Percentiles rank a stretch among this genome's conserved stretches.
Conservation (phyloP, 2,113 vertebrate genomes). For the Pimephales promelas region DNA sequence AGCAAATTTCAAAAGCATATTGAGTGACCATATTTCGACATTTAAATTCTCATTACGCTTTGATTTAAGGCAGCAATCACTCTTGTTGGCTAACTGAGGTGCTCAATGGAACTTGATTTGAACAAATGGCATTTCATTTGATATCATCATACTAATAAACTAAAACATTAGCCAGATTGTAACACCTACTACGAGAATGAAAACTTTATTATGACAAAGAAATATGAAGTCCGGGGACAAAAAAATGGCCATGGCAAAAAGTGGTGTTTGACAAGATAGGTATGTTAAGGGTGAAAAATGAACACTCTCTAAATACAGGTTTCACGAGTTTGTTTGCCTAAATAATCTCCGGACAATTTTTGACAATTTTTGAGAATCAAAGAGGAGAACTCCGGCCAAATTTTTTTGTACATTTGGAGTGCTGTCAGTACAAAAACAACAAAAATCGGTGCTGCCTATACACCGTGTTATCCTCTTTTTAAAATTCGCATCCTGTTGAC, state of each 20-base stretch:
- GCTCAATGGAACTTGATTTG: background rate
- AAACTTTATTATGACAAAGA: background rate
- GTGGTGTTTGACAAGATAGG: background rate
- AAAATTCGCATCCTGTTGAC: too few species aligned
- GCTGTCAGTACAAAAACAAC: too few species aligned
- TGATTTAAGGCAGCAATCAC: background rate
- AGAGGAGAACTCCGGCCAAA: too few species aligned
- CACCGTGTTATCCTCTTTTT: too few species aligned
- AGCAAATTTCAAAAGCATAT: background rate
- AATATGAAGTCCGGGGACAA: background rate
- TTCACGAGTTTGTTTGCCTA: too few species aligned
- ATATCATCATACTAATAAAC: background rate
- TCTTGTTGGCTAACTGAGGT: background rate
- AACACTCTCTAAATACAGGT: background rate
- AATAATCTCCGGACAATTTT: too few species aligned
- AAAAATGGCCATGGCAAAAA: background rate
- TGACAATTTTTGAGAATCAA: too few species aligned
- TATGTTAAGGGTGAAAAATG: background rate
- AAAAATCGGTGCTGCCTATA: too few species aligned
- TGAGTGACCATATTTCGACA: background rate
- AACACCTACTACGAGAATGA: background rate
- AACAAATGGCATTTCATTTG: background rate
- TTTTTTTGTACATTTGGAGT: too few species aligned
- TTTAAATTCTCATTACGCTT: background rate
- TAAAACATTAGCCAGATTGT: background rate